Percentiles rank a stretch among this genome's conserved stretches.
Conservation (phyloP, 2,797 vertebrate species). For the Coregonus ussuriensis region DNA sequence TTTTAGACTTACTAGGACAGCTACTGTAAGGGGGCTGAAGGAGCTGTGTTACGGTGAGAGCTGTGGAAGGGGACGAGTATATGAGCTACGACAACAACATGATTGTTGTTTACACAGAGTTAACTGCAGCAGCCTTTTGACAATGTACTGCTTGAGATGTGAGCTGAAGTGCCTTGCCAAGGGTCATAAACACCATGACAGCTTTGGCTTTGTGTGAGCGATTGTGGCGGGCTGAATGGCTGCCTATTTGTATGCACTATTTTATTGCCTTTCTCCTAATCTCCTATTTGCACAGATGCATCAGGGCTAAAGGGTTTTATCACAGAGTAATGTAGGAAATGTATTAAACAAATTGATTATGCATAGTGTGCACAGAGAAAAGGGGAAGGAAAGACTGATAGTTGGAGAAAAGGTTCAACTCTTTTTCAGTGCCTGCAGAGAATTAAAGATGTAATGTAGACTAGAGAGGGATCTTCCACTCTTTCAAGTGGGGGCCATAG, state of each 20-base stretch:
- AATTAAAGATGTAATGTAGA: background rate
- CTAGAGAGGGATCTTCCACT: background rate
- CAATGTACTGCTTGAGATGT: background rate
- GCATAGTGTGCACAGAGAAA: background rate
- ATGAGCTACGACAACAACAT: background rate
- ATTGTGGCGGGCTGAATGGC: background rate
- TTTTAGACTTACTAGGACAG: background rate
- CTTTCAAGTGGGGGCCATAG: background rate
- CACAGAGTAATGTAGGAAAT: background rate
- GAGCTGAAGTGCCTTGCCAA: background rate
- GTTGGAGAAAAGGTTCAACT: background rate
- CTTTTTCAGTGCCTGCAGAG: background rate
- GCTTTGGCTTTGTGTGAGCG: background rate
- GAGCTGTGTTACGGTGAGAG: background rate
- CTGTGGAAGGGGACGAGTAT: background rate
- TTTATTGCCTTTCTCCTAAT: constrained; percentile 9
- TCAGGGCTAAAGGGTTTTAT: background rate
- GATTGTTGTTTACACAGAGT: background rate
- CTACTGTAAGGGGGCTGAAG: background rate
- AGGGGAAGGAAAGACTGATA: background rate
- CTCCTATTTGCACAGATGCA: background rate
- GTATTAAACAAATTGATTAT: background rate
- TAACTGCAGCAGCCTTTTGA: background rate
- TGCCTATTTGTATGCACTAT: constrained; percentile 17
- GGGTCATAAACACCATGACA: background rate